Evolutionary conservation across 2,888 invertebrate genomes (phyloP), one percentile per base, ranked within the genome.

Genomic region (Dolichomitus sp.): DNA sequence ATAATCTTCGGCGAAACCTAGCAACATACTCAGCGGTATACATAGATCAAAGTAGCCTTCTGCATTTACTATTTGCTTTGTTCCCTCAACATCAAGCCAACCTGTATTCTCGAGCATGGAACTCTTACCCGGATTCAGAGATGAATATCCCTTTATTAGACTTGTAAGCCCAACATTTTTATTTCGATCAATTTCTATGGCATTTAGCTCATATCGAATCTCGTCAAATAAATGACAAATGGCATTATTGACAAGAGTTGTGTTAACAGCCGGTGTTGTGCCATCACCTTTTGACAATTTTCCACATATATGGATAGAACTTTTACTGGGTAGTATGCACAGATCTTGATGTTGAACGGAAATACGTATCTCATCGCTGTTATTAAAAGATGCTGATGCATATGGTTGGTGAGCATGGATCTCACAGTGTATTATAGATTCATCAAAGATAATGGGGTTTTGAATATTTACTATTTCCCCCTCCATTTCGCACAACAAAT

Each of bases 181-280:
- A 30, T 66, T 85, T 5, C 85, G 84, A 87, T 91, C 89, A 74
- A 92, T 88, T 78, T 89, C 89, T 11, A 87, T 81, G 19, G 88
- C 90, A 79, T 90, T 90, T 11, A 92, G 19, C 84, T 92, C 90
- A 84, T 92, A 92, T 7, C 90, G 88, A 65, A 92, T 89, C 81
- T 84, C 90, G 73, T 90, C 88, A 84, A 91, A 91, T n/a, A 91
- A 70, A 84, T 87, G 87, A 17, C 88, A 85, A 23, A 89, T 66
- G 42, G 86, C 85, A 83, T 91, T 91, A 76, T 89, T 91, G 27
- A 80, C 81, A 30, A 85, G 82, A 66, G 75, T 57, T 70, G 81
- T 83, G 5, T 17, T 30, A n/a, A 40, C 40, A 17, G 59, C 33
- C 9, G 66, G 45, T 37, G 37, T 37, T 7, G 40, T 63, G 30